Conservation (phyloP, 1,140 invertebrate species). For the Mactra quadrangularis region DNA sequence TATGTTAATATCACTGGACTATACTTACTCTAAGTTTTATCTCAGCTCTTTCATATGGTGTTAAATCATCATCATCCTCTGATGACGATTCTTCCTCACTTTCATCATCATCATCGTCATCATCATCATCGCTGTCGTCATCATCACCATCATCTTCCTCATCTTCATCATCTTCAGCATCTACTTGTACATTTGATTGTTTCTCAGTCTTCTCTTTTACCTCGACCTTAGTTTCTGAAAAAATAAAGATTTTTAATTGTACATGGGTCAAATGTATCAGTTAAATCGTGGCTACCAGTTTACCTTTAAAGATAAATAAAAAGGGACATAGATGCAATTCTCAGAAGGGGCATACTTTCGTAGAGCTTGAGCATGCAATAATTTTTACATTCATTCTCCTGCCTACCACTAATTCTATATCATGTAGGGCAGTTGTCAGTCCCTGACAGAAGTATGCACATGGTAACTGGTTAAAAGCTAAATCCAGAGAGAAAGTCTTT, state of each 20-base stretch:
- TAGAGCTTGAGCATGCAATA: no score
- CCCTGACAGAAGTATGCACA: no score
- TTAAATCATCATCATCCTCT: slow-evolving; percentile 66
- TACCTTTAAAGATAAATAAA: background rate
- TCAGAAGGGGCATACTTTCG: no score
- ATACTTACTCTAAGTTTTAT: slow-evolving; percentile 84
- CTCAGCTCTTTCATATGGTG: slow-evolving; percentile 86
- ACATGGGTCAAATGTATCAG: background rate
- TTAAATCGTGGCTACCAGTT: background rate
- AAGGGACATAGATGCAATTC: background rate
- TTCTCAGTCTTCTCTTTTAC: slow-evolving; percentile 2
- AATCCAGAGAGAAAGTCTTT: no score
- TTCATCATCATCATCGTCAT: slow-evolving; percentile 69
- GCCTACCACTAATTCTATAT: no score
- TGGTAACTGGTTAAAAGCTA: no score
- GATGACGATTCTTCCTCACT: slow-evolving; percentile 69
- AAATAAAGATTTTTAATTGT: background rate
- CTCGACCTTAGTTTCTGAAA: slow-evolving; percentile 27
- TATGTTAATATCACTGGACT: no score
- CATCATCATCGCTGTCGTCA: slow-evolving; percentile 71
- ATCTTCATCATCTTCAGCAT: slow-evolving; percentile 65
- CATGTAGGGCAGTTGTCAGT: no score
- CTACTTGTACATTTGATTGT: slow-evolving; percentile 57
- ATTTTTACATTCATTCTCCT: no score
- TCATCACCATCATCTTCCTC: slow-evolving; percentile 59